Percentiles rank a stretch among this genome's conserved stretches.
Evolutionary conservation across 2,113 vertebrate genomes (phyloP).

Genomic region (Sterna hirundo): DNA sequence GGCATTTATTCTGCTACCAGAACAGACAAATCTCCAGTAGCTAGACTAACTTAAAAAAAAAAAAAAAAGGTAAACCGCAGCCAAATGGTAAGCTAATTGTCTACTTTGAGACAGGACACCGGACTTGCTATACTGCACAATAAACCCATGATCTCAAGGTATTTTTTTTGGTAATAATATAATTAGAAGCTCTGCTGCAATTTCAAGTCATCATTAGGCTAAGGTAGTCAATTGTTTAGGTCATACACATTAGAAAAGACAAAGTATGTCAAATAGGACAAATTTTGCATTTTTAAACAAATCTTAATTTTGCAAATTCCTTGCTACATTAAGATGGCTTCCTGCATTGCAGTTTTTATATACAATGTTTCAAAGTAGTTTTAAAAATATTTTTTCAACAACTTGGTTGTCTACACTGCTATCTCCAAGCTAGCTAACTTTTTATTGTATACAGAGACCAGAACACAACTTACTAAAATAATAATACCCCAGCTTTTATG

Average conservation of each 20-base stretch:
- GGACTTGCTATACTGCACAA: background rate
- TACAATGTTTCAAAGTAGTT: background rate
- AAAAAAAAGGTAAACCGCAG: background rate
- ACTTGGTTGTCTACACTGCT: background rate
- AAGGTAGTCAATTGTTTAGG: background rate
- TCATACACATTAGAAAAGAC: background rate
- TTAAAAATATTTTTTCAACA: background rate
- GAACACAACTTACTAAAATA: background rate
- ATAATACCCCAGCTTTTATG: background rate
- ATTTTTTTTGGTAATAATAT: background rate
- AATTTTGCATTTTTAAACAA: background rate
- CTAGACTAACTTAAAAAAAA: background rate
- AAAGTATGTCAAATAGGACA: background rate
- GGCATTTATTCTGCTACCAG: background rate
- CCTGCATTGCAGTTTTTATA: background rate
- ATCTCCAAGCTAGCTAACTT: background rate
- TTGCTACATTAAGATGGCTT: background rate
- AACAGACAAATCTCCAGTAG: background rate
- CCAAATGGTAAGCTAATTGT: background rate
- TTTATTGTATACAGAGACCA: background rate
- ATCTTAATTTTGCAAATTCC: background rate
- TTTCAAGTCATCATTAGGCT: background rate
- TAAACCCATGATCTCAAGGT: background rate
- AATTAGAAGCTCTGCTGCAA: background rate
- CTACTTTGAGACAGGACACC: background rate